phyloP scores from a whole-genome alignment of 2,888 invertebrate genomes.

The Xylocampa areola region DNA sequence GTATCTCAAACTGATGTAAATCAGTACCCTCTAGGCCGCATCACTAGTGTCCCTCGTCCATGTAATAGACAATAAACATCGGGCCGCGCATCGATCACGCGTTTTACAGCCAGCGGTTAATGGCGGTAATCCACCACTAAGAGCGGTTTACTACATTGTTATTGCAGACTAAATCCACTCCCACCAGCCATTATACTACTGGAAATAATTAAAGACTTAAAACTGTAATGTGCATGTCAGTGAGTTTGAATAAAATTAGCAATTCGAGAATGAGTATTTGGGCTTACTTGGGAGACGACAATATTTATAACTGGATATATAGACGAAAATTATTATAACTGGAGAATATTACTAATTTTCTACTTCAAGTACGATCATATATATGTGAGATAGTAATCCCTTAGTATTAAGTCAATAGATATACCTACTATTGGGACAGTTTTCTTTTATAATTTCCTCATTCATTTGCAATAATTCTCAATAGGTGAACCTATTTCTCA shows the following conservation, averaged over 20 bases:
- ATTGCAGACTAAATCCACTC: slow-evolving; percentile 72
- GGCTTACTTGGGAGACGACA: not conserved
- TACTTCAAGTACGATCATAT: too few species aligned
- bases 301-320: too few species aligned
- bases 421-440: too few species aligned
- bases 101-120: slow-evolving; percentile 85
- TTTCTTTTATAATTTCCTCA: too few species aligned
- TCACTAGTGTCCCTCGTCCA: slow-evolving; percentile 67
- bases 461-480: too few species aligned
- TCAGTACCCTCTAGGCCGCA: slow-evolving; percentile 41
- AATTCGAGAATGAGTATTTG: slow-evolving; percentile 15
- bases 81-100: slow-evolving; percentile 81
- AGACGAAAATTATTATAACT: too few species aligned
- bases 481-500: too few species aligned
- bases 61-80: slow-evolving; percentile 77
- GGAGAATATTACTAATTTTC: too few species aligned
- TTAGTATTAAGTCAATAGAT: too few species aligned
- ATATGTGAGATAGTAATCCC: too few species aligned
- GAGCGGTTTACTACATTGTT: slow-evolving; percentile 80
- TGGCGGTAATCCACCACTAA: slow-evolving; percentile 85
- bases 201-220: slow-evolving; percentile 60
- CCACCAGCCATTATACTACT: slow-evolving; percentile 55
- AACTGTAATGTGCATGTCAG: slow-evolving; percentile 40
- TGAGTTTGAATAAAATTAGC: slow-evolving; percentile 28
- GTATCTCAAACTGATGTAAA: slow-evolving; percentile 42